These are phyloP conservation scores for Corapipo altera DNA, from an alignment of 2,113 vertebrate species.

Conservation along the genomic window DNA sequence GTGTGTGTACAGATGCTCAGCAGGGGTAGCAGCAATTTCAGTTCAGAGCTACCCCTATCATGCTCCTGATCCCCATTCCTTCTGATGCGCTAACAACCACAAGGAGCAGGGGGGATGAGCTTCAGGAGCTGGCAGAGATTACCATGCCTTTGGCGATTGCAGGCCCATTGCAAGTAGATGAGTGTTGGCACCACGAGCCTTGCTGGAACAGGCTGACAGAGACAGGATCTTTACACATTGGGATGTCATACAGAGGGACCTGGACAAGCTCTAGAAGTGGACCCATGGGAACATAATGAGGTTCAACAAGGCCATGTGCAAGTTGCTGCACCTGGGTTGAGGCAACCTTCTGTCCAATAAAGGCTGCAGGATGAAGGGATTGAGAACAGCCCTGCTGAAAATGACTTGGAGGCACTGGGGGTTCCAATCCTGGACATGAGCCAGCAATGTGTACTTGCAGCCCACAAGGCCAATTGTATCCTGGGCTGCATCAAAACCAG, in stretches of 20 bases:
- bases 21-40: not conserved
- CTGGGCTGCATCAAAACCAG: not conserved
- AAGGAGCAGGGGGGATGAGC: not conserved
- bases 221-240: rapidly evolving
- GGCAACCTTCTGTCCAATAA: rapidly evolving
- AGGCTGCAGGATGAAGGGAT: not conserved
- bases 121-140: not conserved
- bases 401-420: not conserved
- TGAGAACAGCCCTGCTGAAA: not conserved
- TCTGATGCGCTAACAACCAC: not conserved
- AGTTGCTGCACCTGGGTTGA: rapidly evolving
- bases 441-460: rapidly evolving
- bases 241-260: not conserved
- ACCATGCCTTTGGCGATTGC: not conserved
- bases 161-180: not conserved
- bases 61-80: not conserved
- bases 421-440: not conserved
- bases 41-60: rapidly evolving
- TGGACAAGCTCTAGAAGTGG: not conserved
- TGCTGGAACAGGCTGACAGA: not conserved
- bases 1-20: not conserved
- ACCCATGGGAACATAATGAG: not conserved
- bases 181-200: not conserved
- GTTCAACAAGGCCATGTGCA: not conserved
- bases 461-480: not conserved